Conservation (phyloP, 1,140 invertebrate species). For the Caligus rogercresseyi region DNA sequence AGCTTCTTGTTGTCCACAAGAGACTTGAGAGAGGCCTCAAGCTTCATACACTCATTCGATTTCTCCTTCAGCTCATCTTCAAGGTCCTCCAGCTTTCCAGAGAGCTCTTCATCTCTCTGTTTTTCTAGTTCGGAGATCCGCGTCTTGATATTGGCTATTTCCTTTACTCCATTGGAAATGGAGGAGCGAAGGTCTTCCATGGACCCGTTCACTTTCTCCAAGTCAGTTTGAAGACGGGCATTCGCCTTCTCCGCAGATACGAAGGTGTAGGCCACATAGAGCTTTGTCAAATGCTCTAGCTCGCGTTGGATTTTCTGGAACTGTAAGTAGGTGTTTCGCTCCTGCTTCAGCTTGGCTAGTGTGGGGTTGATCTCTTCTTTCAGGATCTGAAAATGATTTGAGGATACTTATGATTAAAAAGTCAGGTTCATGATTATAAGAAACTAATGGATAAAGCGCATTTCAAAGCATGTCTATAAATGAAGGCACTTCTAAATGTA, state of each 20-base stretch:
- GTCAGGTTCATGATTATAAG: no score
- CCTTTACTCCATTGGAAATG: conserved; percentile 23
- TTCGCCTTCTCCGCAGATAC: conserved; percentile 35
- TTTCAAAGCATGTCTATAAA: no score
- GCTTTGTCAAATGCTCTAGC: conserved; percentile 58
- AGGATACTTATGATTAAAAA: no score
- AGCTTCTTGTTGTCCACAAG: conserved; percentile 47
- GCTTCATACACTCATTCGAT: conserved; percentile 47
- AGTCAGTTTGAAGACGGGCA: conserved; percentile 35
- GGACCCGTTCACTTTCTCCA: conserved; percentile 28
- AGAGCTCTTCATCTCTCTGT: conserved; percentile 41
- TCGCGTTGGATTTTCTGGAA: conserved; percentile 70
- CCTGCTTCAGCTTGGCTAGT: conserved; percentile 64
- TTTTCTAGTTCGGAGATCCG: conserved; percentile 30
- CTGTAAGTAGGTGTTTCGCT: conserved; percentile 65
- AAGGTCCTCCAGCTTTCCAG: conserved; percentile 42
- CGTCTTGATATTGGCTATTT: conserved; percentile 23
- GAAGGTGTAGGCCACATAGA: conserved; percentile 57
- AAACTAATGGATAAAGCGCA: no score
- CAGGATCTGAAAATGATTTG: conserved; percentile 50
- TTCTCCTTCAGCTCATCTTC: conserved; percentile 44
- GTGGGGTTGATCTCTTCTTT: conserved; percentile 74
- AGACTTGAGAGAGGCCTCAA: conserved; percentile 44
- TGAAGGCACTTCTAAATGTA: no score
- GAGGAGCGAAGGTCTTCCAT: conserved; percentile 32